phyloP scores from a whole-genome alignment of 2,888 invertebrate species.

The Deilephila porcellus region DNA sequence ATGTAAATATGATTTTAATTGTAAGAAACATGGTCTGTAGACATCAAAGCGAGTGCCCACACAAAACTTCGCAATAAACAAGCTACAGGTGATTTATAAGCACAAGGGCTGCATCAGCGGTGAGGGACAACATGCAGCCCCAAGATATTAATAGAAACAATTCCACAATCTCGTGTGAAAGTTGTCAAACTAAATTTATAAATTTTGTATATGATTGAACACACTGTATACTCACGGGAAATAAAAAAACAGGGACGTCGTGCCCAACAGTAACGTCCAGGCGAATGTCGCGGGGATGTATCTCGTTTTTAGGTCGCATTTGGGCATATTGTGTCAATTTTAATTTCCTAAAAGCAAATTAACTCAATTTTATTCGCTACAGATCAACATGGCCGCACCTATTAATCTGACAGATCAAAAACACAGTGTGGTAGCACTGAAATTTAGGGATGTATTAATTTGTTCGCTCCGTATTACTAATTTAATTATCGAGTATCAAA shows the following conservation, averaged over 20 bases:
- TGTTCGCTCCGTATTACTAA: neutral
- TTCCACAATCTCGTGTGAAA: slow-evolving; percentile 77
- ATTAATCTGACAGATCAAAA: slow-evolving; percentile 75
- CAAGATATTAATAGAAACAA: slow-evolving; percentile 77
- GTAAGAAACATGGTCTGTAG: slow-evolving; percentile 45
- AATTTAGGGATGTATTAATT: slow-evolving; percentile 33
- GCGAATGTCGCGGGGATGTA: slow-evolving; percentile 99
- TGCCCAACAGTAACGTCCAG: slow-evolving; percentile 97
- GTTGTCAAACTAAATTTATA: slow-evolving; percentile 78
- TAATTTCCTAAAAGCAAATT: slow-evolving; percentile 78
- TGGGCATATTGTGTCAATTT: slow-evolving; percentile 91
- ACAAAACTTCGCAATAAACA: slow-evolving; percentile 36
- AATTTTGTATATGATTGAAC: slow-evolving; percentile 69
- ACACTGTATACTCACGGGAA: slow-evolving; percentile 95
- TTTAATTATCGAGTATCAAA: neutral
- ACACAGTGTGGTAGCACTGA: slow-evolving; percentile 33
- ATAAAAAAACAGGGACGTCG: slow-evolving; percentile 97
- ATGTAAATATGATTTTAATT: slow-evolving; percentile 50
- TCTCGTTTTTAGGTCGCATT: slow-evolving; percentile 98
- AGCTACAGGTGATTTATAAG: slow-evolving; percentile 37
- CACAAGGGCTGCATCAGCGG: neutral
- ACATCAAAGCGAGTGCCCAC: slow-evolving; percentile 29
- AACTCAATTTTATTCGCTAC: slow-evolving; percentile 79
- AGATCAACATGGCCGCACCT: slow-evolving; percentile 88
- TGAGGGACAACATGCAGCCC: slow-evolving; percentile 57